Conservation (phyloP, 2,113 vertebrate genomes). For the Anthoscopus minutus region DNA sequence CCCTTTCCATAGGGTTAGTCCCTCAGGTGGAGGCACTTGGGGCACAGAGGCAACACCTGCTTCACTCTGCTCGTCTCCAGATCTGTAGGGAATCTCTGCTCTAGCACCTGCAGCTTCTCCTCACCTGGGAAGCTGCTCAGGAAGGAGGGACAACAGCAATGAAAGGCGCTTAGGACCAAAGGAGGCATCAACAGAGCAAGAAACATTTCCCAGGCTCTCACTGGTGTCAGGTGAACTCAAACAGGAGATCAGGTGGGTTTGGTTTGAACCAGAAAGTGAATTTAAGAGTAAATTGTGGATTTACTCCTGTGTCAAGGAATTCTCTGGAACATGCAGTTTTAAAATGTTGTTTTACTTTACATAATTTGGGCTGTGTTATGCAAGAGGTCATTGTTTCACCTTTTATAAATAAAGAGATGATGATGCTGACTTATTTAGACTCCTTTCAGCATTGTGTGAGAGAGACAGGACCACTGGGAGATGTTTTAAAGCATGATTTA, state of each 20-base stretch:
- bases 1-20: neutral
- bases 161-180: neutral
- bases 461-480: no score
- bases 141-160: neutral
- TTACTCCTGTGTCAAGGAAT: neutral
- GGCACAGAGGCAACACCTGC: neutral
- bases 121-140: neutral
- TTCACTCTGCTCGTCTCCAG: neutral
- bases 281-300: neutral
- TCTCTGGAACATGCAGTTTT: neutral
- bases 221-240: neutral
- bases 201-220: neutral
- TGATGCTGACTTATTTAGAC: neutral
- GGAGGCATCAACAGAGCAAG: neutral
- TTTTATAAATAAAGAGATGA: no score
- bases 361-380: neutral
- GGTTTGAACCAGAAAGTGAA: neutral
- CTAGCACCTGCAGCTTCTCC: neutral
- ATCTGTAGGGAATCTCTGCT: neutral
- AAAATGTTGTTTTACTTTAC: neutral
- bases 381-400: neutral
- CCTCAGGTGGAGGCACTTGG: neutral
- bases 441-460: no score
- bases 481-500: no score
- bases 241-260: neutral